Conservation (phyloP, 2,797 vertebrate genomes). For the Melanotaenia trifasciata region DNA sequence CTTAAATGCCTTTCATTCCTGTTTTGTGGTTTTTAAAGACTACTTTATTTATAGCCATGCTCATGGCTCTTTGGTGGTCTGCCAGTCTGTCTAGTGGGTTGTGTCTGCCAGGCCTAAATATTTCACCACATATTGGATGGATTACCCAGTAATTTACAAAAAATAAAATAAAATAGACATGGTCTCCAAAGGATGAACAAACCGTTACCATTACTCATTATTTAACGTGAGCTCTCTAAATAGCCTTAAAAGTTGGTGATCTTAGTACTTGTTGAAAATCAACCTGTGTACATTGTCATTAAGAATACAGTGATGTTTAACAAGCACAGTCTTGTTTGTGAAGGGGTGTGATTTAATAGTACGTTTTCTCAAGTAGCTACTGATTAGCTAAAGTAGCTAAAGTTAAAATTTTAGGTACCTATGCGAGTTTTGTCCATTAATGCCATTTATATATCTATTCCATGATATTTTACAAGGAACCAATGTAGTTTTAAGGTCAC, state of each 20-base stretch:
- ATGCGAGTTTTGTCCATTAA: too few species aligned
- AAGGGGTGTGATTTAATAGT: too few species aligned
- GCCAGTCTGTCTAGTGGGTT: background rate
- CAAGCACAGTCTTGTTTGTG: too few species aligned
- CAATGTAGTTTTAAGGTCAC: background rate
- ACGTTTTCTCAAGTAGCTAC: background rate
- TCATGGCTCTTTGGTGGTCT: background rate
- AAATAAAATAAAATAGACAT: too few species aligned
- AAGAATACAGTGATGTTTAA: too few species aligned
- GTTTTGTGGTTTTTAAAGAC: too few species aligned
- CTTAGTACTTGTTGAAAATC: background rate
- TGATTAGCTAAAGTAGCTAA: background rate
- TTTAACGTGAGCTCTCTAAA: background rate
- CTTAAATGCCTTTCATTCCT: slow-evolving; percentile 1
- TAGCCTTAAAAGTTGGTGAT: background rate
- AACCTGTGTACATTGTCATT: background rate
- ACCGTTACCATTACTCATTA: too few species aligned
- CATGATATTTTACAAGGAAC: background rate
- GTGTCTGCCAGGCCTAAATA: background rate
- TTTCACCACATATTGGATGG: background rate
- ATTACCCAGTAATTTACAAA: too few species aligned
- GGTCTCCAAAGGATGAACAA: too few species aligned
- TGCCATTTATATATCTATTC: background rate
- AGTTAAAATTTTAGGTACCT: background rate
- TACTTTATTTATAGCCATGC: background rate